A percentile compares a stretch with the other conserved stretches of the same genome.
These are phyloP conservation scores for Drosophila anceps DNA, from an alignment of 2,888 invertebrate genomes.

Conservation along the genomic window DNA sequence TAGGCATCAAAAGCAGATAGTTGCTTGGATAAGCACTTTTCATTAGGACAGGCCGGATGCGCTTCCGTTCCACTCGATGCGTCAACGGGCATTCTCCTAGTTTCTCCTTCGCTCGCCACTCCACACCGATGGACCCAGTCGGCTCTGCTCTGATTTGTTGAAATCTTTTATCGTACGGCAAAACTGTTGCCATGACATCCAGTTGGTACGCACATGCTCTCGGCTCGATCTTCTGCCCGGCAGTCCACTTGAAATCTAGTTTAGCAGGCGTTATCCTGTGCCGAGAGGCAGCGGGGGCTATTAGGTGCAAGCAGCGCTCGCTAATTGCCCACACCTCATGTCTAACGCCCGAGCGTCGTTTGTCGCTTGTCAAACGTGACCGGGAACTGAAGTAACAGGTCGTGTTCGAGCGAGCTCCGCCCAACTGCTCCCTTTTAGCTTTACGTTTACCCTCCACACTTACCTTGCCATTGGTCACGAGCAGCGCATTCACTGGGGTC, in stretches of 20 bases:
- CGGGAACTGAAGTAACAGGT: constrained; percentile 17
- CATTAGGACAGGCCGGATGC: constrained; percentile 61
- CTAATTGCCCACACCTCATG: constrained; percentile 72
- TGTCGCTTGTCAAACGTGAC: constrained; percentile 67
- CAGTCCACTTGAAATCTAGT: constrained; percentile 3
- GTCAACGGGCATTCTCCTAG: constrained; percentile 23
- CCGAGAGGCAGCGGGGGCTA: constrained; percentile 27
- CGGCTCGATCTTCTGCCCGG: background rate
- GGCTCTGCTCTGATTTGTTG: constrained; percentile 68
- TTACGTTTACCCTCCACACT: constrained; percentile 9
- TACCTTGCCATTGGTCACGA: constrained; percentile 97
- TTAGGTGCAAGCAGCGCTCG: constrained; percentile 62
- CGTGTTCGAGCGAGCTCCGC: constrained; percentile 11
- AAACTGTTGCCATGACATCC: constrained; percentile 69
- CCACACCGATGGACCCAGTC: background rate
- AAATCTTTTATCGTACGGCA: constrained; percentile 73
- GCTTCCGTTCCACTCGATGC: constrained; percentile 56
- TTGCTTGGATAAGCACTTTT: constrained; percentile 79
- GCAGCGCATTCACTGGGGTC: constrained; percentile 94
- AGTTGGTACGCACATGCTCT: constrained; percentile 10
- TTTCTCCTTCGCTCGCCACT: constrained; percentile 4
- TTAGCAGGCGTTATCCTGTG: constrained; percentile 9
- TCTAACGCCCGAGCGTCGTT: constrained; percentile 59
- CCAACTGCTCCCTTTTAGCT: background rate
- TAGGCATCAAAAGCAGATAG: constrained; percentile 68